Evolutionary conservation across 2,113 vertebrate species (phyloP).

Genomic region (Platichthys flesus): DNA sequence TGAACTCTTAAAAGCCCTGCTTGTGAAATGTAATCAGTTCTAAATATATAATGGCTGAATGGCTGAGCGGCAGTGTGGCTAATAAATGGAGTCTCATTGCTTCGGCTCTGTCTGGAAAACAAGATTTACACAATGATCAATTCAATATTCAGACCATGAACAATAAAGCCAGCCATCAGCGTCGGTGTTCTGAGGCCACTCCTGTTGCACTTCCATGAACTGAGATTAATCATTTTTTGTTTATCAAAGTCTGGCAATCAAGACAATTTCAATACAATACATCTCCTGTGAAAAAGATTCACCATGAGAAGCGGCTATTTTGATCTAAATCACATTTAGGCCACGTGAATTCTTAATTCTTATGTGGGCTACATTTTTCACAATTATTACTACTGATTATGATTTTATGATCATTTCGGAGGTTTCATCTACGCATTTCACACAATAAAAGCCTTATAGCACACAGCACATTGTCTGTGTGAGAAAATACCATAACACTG

Average conservation of each 20-base stretch:
- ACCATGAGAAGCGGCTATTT: background rate
- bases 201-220: background rate
- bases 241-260: background rate
- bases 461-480: background rate
- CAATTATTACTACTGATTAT: background rate
- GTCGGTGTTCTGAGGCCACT: background rate
- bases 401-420: background rate
- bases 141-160: constrained; percentile 53
- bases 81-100: background rate
- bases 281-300: background rate
- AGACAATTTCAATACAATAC: background rate
- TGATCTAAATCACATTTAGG: constrained; percentile 12
- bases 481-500: background rate
- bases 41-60: constrained; percentile 18
- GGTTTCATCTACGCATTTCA: background rate
- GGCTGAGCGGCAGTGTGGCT: constrained; percentile 1
- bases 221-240: constrained; percentile 27
- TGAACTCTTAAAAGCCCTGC: background rate
- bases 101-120: constrained; percentile 25
- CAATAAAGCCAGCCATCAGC: constrained; percentile 15
- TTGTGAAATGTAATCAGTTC: background rate
- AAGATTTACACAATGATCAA: constrained; percentile 18
- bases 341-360: background rate
- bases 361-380: background rate
- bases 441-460: background rate